Evolutionary conservation across 2,113 vertebrate genomes (phyloP).

Genomic region (Poecile atricapillus): DNA sequence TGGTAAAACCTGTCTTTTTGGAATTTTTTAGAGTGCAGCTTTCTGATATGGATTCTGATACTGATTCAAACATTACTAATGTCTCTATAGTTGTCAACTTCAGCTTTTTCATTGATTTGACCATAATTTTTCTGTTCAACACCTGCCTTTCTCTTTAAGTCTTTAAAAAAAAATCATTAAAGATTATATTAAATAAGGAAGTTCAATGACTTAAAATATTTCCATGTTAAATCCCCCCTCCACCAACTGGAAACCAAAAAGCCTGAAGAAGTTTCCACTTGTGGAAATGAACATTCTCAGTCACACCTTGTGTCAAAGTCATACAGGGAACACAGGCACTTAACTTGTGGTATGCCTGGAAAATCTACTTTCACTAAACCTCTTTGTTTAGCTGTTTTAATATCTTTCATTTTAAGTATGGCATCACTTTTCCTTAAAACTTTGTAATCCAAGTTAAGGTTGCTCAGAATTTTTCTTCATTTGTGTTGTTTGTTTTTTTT

Average conservation of each 20-base stretch:
- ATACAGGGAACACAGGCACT: background rate
- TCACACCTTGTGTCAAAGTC: background rate
- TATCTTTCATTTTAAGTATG: background rate
- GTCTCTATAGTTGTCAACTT: background rate
- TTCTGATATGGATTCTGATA: background rate
- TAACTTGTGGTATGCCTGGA: background rate
- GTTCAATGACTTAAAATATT: background rate
- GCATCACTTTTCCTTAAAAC: background rate
- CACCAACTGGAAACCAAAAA: background rate
- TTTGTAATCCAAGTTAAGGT: background rate
- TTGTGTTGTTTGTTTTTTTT: background rate
- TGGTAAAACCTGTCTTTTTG: background rate
- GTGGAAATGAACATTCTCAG: background rate
- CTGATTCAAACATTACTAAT: background rate
- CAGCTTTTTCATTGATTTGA: background rate
- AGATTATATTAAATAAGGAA: background rate
- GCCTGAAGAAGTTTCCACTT: background rate
- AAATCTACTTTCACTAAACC: background rate
- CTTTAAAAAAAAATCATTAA: background rate
- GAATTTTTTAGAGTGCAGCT: background rate
- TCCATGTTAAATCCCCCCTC: fast-evolving
- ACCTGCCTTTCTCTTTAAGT: background rate
- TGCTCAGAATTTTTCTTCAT: background rate
- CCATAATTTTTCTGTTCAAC: background rate
- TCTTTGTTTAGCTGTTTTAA: background rate